These are phyloP conservation scores for Stylophora pistillata DNA, from an alignment of 64 coral and sea anemone genomes.

Conservation along the genomic window DNA sequence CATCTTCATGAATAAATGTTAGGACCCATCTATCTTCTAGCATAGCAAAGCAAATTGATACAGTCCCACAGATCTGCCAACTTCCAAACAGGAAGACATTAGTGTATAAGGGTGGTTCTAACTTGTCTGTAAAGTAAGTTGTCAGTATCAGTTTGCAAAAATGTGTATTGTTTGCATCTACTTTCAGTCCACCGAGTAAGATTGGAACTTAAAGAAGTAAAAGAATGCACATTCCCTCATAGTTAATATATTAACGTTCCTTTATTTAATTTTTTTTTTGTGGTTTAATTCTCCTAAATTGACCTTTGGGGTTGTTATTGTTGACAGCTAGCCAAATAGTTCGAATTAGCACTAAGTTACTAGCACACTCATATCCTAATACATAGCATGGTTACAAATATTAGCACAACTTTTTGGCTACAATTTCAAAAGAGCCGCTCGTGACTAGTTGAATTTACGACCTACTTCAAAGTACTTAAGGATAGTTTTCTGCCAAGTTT, in stretches of 20 bases:
- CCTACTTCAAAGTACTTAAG: background rate
- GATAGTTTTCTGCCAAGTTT: background rate
- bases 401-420: background rate
- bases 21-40: background rate
- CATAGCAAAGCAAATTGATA: background rate
- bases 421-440: background rate
- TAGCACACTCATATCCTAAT: background rate
- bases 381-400: background rate
- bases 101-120: background rate
- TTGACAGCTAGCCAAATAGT: background rate
- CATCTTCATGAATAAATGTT: background rate
- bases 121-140: no score
- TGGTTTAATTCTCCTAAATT: no score
- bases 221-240: no score
- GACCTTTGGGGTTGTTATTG: background rate
- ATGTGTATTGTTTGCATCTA: background rate
- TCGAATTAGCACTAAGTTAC: constrained; percentile 13
- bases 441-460: background rate
- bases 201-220: no score
- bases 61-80: background rate
- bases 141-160: background rate
- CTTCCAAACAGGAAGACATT: background rate
- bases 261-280: no score
- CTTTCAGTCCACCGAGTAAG: no score
- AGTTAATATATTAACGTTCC: no score